Conservation (phyloP, 2,113 vertebrate genomes). For the Heteronetta atricapilla region DNA sequence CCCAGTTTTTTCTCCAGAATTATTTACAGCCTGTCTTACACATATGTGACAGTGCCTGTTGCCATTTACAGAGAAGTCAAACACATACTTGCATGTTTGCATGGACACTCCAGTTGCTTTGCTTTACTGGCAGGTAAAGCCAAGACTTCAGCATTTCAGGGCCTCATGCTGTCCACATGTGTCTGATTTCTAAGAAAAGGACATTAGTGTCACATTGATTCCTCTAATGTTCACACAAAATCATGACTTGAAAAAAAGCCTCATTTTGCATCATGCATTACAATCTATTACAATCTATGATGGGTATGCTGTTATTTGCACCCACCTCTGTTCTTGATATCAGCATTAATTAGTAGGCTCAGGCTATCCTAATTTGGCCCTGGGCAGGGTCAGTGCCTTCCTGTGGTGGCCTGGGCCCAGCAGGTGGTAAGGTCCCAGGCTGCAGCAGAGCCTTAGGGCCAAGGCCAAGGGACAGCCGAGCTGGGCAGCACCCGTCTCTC, state of each 20-base stretch:
- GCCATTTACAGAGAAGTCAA: constrained; percentile 36
- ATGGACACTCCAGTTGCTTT: neutral
- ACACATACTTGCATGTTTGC: neutral
- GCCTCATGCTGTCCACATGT: neutral
- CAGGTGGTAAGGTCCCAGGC: neutral
- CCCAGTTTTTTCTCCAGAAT: neutral
- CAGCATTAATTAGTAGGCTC: neutral
- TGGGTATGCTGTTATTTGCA: neutral
- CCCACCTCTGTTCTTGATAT: neutral
- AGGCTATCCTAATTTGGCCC: neutral
- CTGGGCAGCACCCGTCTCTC: neutral
- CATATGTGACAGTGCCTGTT: neutral
- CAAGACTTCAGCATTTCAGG: constrained; percentile 11
- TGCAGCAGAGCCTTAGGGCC: neutral
- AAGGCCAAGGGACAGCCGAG: neutral
- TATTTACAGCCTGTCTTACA: neutral
- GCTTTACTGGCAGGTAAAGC: neutral
- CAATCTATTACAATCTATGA: neutral
- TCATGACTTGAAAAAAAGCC: constrained; percentile 6
- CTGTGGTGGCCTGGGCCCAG: neutral
- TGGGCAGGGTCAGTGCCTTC: neutral
- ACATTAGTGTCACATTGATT: neutral
- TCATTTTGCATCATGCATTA: neutral
- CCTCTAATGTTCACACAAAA: neutral
- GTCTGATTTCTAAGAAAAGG: constrained; percentile 1